Evolutionary conservation across 2,797 vertebrate genomes (phyloP).

Genomic region (Malacoctenus gilli): DNA sequence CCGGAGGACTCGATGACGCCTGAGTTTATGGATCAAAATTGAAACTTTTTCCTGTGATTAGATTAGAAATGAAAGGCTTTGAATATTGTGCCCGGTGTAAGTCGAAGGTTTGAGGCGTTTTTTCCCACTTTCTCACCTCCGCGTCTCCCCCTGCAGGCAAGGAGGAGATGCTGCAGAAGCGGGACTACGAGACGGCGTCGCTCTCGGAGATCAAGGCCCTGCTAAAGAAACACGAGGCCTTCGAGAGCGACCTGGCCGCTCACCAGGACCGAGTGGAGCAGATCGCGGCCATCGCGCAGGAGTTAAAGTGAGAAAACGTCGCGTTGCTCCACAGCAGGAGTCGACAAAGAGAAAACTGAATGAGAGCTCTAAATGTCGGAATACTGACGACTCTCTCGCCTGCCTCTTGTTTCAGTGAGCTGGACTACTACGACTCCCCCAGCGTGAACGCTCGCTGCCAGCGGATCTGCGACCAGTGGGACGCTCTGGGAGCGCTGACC

Average conservation of each 20-base stretch:
- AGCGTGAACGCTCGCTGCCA: slow-evolving; percentile 97
- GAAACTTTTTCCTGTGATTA: too few relatives aligned
- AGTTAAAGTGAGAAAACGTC: slow-evolving; percentile 90
- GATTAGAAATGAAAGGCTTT: too few relatives aligned
- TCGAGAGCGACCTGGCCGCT: slow-evolving; percentile 96
- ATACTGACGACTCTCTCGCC: slow-evolving; percentile 1
- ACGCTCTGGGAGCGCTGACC: slow-evolving; percentile 89
- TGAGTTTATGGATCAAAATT: too few relatives aligned
- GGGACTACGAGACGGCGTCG: slow-evolving; percentile 92
- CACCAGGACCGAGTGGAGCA: slow-evolving; percentile 98
- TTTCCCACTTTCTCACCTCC: not conserved
- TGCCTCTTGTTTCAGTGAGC: slow-evolving; percentile 83
- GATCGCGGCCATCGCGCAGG: slow-evolving; percentile 97
- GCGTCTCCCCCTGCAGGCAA: slow-evolving; percentile 83
- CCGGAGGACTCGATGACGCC: too few relatives aligned
- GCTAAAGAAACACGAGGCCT: slow-evolving; percentile 98
- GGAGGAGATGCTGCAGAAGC: slow-evolving; percentile 92
- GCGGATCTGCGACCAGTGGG: slow-evolving; percentile 98
- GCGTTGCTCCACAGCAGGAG: too few relatives aligned
- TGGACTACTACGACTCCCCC: slow-evolving; percentile 98
- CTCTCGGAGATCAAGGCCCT: slow-evolving; percentile 96
- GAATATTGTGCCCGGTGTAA: too few relatives aligned
- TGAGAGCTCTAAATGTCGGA: too few relatives aligned
- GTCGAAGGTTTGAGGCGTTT: too few relatives aligned
- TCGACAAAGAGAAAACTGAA: too few relatives aligned